Evolutionary conservation across 53 echinoderm and acorn worm genomes (phyloP).

Genomic region (Luidia sarsii): DNA sequence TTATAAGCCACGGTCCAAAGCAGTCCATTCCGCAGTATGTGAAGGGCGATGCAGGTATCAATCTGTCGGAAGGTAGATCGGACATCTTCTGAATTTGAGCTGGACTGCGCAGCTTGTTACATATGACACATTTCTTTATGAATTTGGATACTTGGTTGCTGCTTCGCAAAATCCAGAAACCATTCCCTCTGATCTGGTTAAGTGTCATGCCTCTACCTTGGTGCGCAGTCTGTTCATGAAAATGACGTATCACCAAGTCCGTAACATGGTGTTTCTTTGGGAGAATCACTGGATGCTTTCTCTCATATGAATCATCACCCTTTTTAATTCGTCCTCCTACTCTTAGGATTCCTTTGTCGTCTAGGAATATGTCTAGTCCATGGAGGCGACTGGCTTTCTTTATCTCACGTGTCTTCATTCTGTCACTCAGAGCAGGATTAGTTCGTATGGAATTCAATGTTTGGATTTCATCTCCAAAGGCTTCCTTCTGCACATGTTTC

Average conservation of each 20-base stretch:
- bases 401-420: neutral
- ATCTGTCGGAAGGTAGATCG: slow-evolving; percentile 61
- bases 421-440: too few species aligned
- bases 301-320: slow-evolving; percentile 27
- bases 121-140: slow-evolving; percentile 62
- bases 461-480: slow-evolving; percentile 56
- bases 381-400: slow-evolving; percentile 38
- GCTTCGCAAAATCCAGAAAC: slow-evolving; percentile 48
- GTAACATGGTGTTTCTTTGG: slow-evolving; percentile 45
- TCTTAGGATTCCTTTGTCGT: slow-evolving; percentile 56
- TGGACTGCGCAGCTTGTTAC: slow-evolving; percentile 28
- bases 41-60: slow-evolving; percentile 51
- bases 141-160: slow-evolving; percentile 21
- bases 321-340: slow-evolving; percentile 67
- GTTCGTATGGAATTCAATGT: slow-evolving; percentile 30
- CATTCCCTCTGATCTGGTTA: slow-evolving; percentile 33
- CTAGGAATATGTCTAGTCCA: slow-evolving; percentile 61
- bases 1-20: slow-evolving; percentile 68
- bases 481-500: slow-evolving; percentile 32
- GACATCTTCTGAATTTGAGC: slow-evolving; percentile 67
- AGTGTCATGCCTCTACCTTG: slow-evolving; percentile 60
- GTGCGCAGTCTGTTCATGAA: slow-evolving; percentile 35
- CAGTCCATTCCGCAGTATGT: slow-evolving; percentile 67
- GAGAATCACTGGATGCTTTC: slow-evolving; percentile 41
- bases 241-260: slow-evolving; percentile 34